Base-by-base conservation (phyloP, 2,113 vertebrate species). In the Myrmecophaga tridactyla region DNA sequence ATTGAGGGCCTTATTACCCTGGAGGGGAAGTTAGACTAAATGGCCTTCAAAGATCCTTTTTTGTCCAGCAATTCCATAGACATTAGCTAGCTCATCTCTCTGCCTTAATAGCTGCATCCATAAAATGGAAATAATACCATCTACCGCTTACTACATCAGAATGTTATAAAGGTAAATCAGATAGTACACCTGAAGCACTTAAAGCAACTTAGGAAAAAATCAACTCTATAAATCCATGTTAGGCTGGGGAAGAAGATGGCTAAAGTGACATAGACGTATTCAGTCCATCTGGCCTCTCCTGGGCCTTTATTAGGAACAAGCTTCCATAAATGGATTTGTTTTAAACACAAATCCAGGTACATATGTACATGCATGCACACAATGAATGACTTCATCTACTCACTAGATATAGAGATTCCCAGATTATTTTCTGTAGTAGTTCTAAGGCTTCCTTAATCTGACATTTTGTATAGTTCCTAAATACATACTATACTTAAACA, bases 111-210 rank as follows among this genome's bases (percentile, higher is more conserved):
- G n/a, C 58, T 43, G 6, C 31, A 34, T 80, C 1, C 0, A 72
- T 94, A 80, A n/a, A n/a, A n/a, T n/a, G n/a, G n/a, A n/a, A n/a
- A n/a, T n/a, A n/a, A n/a, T n/a, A n/a, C n/a, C n/a, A 87, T 48
- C 56, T 84, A 51, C 82, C 23, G 62, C 77, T 89, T 34, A 94
- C 46, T 31, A 48, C 51, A 81, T 41, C 9, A 17, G 23, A 25
- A 29, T 96, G 43, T 43, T 88, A 60, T 88, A 81, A 92, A 94
- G 84, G 80, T 92, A 43, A 85, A 92, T 86, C 41, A n/a, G n/a
- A n/a, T n/a, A 76, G 85, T 29, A 65, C 11, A n/a, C 46, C 72
- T 76, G 46, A 84, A 84, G 43, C 73, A 70, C 76, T 81, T 53
- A 51, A 20, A 92, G 34, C 60, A 92, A 86, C 65, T 72, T 73